A percentile compares a stretch with the other conserved stretches of the same genome.
phyloP scores from a whole-genome alignment of 2,888 invertebrate genomes.

The Drosophila paramelanica region DNA sequence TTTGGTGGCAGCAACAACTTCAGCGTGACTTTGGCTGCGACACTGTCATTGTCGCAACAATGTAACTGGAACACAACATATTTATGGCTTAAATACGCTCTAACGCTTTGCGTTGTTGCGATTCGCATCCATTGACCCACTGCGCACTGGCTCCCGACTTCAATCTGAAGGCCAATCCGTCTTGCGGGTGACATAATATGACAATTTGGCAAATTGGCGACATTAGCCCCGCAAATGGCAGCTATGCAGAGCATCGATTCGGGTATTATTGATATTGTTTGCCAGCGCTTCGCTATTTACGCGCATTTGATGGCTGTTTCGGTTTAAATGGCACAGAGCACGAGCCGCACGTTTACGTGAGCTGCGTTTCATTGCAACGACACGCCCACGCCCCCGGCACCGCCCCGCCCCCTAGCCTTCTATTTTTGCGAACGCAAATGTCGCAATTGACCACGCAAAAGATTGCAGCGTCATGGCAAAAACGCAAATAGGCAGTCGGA shows the following conservation, averaged over 20 bases:
- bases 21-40: slow-evolving; percentile 32
- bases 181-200: slow-evolving; percentile 39
- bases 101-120: slow-evolving; percentile 39
- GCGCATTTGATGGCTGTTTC: slow-evolving; percentile 18
- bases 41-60: slow-evolving; percentile 65
- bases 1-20: slow-evolving; percentile 5
- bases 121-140: slow-evolving; percentile 33
- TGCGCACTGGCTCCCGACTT: slow-evolving; percentile 24
- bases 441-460: slow-evolving; percentile 32
- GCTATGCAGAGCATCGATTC: slow-evolving; percentile 37
- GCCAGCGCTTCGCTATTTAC: slow-evolving; percentile 16
- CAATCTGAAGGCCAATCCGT: slow-evolving; percentile 30
- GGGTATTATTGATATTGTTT: slow-evolving; percentile 23
- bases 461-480: slow-evolving; percentile 44
- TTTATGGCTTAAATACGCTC: slow-evolving; percentile 35
- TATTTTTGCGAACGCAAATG: background rate
- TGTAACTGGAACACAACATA: slow-evolving; percentile 40
- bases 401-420: background rate
- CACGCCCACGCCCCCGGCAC: slow-evolving; percentile 30
- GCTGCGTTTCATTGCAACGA: slow-evolving; percentile 38
- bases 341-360: slow-evolving; percentile 56
- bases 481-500: background rate
- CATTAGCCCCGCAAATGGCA: background rate
- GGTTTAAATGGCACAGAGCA: slow-evolving; percentile 37
- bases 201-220: slow-evolving; percentile 37